These are phyloP conservation scores for Arctopsyche grandis DNA, from an alignment of 1,140 invertebrate genomes.

Conservation along the genomic window DNA sequence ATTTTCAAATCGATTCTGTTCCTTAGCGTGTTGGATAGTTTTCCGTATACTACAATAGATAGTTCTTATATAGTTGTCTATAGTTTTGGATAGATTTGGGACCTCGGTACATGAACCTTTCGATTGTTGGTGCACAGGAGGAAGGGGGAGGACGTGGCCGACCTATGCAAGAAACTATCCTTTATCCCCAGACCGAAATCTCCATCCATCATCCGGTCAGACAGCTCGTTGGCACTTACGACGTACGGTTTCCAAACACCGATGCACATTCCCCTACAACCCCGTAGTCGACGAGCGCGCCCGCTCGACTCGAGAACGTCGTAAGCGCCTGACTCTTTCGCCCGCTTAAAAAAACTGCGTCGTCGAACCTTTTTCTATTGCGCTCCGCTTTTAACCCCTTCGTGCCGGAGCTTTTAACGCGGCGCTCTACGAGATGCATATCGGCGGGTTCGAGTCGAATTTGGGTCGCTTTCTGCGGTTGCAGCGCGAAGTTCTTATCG, in stretches of 20 bases:
- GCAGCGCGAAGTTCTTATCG: not conserved
- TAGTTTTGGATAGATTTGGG: not conserved
- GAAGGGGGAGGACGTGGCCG: constrained; percentile 22
- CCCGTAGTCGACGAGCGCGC: not conserved
- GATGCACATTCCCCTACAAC: not conserved
- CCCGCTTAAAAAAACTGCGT: constrained; percentile 44
- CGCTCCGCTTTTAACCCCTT: constrained; percentile 25
- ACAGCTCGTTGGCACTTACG: constrained; percentile 46
- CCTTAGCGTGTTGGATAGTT: too few species aligned
- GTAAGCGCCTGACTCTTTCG: constrained; percentile 52
- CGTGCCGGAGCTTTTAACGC: not conserved
- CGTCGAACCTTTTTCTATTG: constrained; percentile 42
- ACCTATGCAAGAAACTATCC: constrained; percentile 53
- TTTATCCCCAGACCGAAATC: constrained; percentile 54
- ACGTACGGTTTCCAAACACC: not conserved
- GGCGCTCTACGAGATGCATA: constrained; percentile 6
- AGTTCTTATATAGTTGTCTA: too few species aligned
- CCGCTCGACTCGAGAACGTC: constrained; percentile 36
- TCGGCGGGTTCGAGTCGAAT: not conserved
- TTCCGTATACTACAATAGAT: too few species aligned
- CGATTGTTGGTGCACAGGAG: constrained; percentile 28
- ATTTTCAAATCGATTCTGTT: too few species aligned
- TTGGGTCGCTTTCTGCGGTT: not conserved
- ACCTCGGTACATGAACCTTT: constrained; percentile 2
- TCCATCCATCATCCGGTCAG: constrained; percentile 54